These are phyloP conservation scores for Actenoides hombroni DNA, from an alignment of 2,113 vertebrate genomes.

Conservation along the genomic window DNA sequence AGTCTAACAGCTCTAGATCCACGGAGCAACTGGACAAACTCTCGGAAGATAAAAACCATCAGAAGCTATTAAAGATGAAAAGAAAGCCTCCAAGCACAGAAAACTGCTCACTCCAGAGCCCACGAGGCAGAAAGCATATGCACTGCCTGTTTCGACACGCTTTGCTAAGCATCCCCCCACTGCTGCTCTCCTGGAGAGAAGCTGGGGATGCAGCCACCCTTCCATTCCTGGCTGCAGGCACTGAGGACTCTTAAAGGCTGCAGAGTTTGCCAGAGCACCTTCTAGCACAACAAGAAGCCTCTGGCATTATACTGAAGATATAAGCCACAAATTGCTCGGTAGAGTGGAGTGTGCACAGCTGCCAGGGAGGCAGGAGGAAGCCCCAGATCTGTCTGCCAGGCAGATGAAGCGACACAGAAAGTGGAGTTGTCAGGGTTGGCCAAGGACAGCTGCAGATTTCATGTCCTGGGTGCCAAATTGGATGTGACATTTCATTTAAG, in stretches of 20 bases:
- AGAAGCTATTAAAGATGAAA: background rate
- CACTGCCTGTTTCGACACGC: background rate
- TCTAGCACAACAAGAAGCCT: background rate
- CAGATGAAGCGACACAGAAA: background rate
- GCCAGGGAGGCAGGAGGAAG: background rate
- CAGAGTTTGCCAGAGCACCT: background rate
- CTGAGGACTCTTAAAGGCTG: background rate
- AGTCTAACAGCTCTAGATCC: background rate
- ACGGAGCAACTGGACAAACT: background rate
- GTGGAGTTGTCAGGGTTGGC: background rate
- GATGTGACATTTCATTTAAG: slow-evolving; percentile 38
- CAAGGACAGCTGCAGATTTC: slow-evolving; percentile 1
- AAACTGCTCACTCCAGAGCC: background rate
- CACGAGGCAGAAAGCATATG: background rate
- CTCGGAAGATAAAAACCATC: background rate
- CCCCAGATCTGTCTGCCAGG: background rate
- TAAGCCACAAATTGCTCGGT: background rate
- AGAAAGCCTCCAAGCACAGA: background rate
- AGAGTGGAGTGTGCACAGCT: background rate
- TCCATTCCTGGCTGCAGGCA: background rate
- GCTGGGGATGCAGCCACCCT: background rate
- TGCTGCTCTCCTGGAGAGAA: background rate
- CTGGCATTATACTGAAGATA: accelerated
- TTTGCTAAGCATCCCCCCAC: background rate
- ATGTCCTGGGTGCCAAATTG: background rate